These are phyloP conservation scores for Coregonus suidteri DNA, from an alignment of 2,797 vertebrate species.

Conservation along the genomic window DNA sequence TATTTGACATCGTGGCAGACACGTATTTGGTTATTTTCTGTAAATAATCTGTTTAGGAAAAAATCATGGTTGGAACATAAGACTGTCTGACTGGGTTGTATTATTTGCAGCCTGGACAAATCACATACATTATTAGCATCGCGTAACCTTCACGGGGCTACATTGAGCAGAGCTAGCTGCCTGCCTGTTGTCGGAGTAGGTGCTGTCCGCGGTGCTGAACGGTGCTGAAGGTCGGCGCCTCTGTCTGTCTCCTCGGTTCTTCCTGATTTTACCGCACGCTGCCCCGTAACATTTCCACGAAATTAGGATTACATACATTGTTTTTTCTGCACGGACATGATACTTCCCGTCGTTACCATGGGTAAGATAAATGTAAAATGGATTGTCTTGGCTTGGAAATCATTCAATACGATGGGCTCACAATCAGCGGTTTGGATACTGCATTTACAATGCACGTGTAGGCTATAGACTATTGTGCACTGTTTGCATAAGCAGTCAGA, in stretches of 20 bases:
- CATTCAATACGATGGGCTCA: not conserved
- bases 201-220: slow-evolving; percentile 75
- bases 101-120: slow-evolving; percentile 11
- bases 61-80: not conserved
- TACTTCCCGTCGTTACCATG: slow-evolving; percentile 55
- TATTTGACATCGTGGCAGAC: not conserved
- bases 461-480: not conserved
- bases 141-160: slow-evolving; percentile 70
- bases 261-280: not conserved
- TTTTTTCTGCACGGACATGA: slow-evolving; percentile 23
- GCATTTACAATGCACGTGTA: not conserved
- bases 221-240: slow-evolving; percentile 73
- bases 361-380: slow-evolving; percentile 61
- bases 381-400: not conserved
- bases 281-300: slow-evolving; percentile 13
- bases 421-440: not conserved
- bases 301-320: slow-evolving; percentile 37
- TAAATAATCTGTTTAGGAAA: not conserved
- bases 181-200: slow-evolving; percentile 31
- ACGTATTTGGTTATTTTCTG: not conserved
- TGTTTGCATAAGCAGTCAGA: not conserved
- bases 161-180: slow-evolving; percentile 7
- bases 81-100: not conserved
- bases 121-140: slow-evolving; percentile 30
- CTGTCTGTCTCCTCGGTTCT: not conserved